Evolutionary conservation across 2,113 vertebrate genomes (phyloP).

Genomic region (Carollia perspicillata): DNA sequence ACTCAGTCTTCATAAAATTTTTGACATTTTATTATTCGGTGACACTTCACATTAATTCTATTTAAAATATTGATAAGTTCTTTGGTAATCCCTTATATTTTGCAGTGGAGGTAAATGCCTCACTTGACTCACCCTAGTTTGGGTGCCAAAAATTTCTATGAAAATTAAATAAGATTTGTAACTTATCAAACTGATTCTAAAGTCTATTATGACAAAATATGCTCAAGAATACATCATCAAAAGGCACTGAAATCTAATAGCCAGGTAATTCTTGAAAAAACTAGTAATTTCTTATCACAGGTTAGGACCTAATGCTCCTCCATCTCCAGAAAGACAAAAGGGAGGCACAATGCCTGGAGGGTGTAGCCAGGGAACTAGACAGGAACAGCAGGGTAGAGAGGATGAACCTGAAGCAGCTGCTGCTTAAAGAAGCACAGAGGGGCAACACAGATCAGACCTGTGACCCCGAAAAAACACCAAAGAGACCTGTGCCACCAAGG

Average conservation of each 20-base stretch:
- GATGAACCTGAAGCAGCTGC: neutral
- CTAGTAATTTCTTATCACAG: neutral
- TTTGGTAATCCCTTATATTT: neutral
- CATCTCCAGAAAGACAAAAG: neutral
- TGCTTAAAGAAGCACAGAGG: neutral
- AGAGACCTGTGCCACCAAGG: neutral
- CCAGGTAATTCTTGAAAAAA: neutral
- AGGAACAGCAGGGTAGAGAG: neutral
- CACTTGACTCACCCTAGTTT: neutral
- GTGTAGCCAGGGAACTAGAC: neutral
- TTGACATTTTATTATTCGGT: neutral
- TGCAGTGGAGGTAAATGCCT: neutral
- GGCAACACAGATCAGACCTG: neutral
- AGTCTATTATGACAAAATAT: neutral
- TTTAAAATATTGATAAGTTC: neutral
- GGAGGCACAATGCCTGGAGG: neutral
- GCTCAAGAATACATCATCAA: neutral
- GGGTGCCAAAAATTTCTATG: neutral
- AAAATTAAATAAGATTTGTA: neutral
- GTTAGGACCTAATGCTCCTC: neutral
- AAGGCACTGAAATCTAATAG: neutral
- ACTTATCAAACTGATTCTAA: neutral
- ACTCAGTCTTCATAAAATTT: neutral
- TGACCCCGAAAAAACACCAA: neutral
- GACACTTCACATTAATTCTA: neutral